These are phyloP conservation scores for Holacanthus passer DNA, from an alignment of 2,113 vertebrate species.

Conservation along the genomic window DNA sequence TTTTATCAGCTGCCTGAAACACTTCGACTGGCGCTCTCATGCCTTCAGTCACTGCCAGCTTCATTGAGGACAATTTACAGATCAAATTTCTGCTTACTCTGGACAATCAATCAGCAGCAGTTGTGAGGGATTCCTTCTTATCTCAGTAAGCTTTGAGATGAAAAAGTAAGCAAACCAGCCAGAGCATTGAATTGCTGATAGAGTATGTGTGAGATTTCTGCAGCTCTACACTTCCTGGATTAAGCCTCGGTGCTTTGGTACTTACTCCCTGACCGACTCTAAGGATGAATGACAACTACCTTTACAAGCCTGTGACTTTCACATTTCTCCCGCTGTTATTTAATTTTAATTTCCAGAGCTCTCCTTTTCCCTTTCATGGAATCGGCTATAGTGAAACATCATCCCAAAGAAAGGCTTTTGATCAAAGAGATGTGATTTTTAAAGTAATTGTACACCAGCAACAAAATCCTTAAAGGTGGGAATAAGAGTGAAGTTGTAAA, in stretches of 20 bases:
- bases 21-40: background rate
- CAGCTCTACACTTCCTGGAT: slow-evolving; percentile 17
- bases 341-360: slow-evolving; percentile 17
- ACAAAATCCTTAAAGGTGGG: slow-evolving; percentile 13
- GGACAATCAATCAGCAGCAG: slow-evolving; percentile 27
- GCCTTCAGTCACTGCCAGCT: slow-evolving; percentile 14
- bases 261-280: slow-evolving; percentile 19
- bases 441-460: slow-evolving; percentile 14
- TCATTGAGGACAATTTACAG: slow-evolving; percentile 33
- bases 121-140: slow-evolving; percentile 38
- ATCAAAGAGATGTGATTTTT: slow-evolving; percentile 9
- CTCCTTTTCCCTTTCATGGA: slow-evolving; percentile 32
- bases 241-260: slow-evolving; percentile 23
- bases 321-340: background rate
- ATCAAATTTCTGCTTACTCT: slow-evolving; percentile 56
- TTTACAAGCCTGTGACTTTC: slow-evolving; percentile 13
- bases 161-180: slow-evolving; percentile 28
- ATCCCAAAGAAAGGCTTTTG: slow-evolving; percentile 13
- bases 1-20: slow-evolving; percentile 21
- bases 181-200: slow-evolving; percentile 42
- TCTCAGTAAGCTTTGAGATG: slow-evolving; percentile 33
- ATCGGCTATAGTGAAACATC: slow-evolving; percentile 25
- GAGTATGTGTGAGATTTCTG: slow-evolving; percentile 41
- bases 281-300: slow-evolving; percentile 34
- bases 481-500: slow-evolving; percentile 5